phyloP scores from a whole-genome alignment of 2,888 invertebrate species.

The Elegia similella region DNA sequence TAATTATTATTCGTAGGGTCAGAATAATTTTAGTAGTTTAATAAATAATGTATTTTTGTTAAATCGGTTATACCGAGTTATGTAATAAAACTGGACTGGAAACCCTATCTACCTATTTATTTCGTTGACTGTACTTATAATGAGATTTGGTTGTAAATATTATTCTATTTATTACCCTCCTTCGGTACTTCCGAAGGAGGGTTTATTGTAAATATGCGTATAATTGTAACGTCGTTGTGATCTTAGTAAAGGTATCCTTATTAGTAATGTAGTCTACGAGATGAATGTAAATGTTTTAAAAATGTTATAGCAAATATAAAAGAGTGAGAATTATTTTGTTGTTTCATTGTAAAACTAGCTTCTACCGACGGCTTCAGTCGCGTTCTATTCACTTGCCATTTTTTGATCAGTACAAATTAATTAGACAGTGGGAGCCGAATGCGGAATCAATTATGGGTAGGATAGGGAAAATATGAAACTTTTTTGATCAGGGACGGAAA shows the following conservation, averaged over 20 bases:
- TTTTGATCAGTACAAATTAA: too few species aligned
- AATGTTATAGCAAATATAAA: slow-evolving; percentile 63
- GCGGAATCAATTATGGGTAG: too few species aligned
- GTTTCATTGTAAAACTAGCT: slow-evolving; percentile 33
- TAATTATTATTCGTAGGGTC: too few species aligned
- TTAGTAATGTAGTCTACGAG: slow-evolving; percentile 40
- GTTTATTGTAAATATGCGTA: slow-evolving; percentile 61
- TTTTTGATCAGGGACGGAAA: too few species aligned
- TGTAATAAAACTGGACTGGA: not conserved
- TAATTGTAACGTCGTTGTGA: slow-evolving; percentile 66
- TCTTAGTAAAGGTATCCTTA: slow-evolving; percentile 56
- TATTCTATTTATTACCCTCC: slow-evolving; percentile 44
- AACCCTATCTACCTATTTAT: slow-evolving; percentile 14
- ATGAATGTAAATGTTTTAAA: slow-evolving; percentile 58
- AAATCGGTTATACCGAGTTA: too few species aligned
- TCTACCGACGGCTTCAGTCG: too few species aligned
- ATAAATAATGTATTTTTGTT: too few species aligned
- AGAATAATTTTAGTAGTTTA: too few species aligned
- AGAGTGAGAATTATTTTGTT: slow-evolving; percentile 52
- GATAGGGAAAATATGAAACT: too few species aligned
- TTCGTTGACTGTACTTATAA: slow-evolving; percentile 41
- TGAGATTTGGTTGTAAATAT: slow-evolving; percentile 65
- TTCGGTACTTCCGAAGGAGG: too few species aligned
- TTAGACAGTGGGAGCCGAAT: too few species aligned
- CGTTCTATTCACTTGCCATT: too few species aligned